Percentiles rank a stretch among this genome's conserved stretches.
Conservation (phyloP, 2,888 invertebrate genomes). For the Malthinus flaveolus region DNA sequence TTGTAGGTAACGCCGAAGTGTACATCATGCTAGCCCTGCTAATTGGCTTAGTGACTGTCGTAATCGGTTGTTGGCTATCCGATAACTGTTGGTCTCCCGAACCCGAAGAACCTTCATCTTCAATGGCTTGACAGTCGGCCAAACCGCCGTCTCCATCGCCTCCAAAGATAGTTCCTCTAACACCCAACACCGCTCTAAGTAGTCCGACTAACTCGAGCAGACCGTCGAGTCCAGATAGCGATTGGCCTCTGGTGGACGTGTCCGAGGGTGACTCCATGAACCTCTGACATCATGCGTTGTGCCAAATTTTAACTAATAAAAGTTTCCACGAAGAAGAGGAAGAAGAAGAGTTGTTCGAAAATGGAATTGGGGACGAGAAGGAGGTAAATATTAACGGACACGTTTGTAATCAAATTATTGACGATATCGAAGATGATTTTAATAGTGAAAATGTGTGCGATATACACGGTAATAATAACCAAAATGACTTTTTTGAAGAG, state of each 20-base stretch:
- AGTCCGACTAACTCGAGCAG: slow-evolving; percentile 35
- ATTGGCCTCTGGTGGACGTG: slow-evolving; percentile 52
- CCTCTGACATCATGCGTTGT: slow-evolving; percentile 36
- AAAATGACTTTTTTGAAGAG: slow-evolving; percentile 12
- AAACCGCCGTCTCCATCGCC: slow-evolving; percentile 62
- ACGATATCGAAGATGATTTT: slow-evolving; percentile 19
- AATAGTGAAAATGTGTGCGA: slow-evolving; percentile 24
- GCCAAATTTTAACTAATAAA: slow-evolving; percentile 23
- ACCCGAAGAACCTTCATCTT: slow-evolving; percentile 65
- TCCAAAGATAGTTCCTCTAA: slow-evolving; percentile 33
- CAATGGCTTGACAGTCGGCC: slow-evolving; percentile 70
- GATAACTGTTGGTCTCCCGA: slow-evolving; percentile 81
- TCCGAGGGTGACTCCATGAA: slow-evolving; percentile 40
- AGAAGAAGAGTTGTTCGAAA: not conserved
- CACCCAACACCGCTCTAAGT: slow-evolving; percentile 41
- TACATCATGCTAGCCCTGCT: slow-evolving; percentile 74
- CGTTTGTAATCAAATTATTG: slow-evolving; percentile 19
- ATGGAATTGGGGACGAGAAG: not conserved
- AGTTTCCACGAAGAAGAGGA: slow-evolving; percentile 8
- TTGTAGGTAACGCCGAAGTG: slow-evolving; percentile 73
- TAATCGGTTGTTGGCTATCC: slow-evolving; percentile 76
- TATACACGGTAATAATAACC: slow-evolving; percentile 18
- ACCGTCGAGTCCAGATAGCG: slow-evolving; percentile 51
- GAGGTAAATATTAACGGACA: slow-evolving; percentile 16
- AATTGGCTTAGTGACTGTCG: slow-evolving; percentile 73